Evolutionary conservation across 2,797 vertebrate genomes (phyloP), one percentile per base, ranked within the genome.

Genomic region (Pangasius mekongensis): DNA sequence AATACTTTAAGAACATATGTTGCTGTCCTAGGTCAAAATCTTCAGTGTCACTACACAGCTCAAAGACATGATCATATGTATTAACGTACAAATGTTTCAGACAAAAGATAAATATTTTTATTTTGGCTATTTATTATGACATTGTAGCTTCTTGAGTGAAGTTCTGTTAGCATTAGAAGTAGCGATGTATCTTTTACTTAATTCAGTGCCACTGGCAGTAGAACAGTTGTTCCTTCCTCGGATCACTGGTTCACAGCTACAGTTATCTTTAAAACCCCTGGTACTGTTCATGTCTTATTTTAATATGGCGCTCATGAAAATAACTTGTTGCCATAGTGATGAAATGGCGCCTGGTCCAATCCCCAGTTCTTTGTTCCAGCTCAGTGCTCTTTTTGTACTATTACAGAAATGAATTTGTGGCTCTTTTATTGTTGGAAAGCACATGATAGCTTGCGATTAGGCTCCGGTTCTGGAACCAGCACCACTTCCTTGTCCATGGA

Each of bases 321-420:
- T 52, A 67, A 52, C 83, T 69, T 69, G 82, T 67, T 69, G 43
- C 64, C 47, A 84, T 69, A 64, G 64, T 5, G n/a, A 84, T 69
- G 47, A 69, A 84, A 84, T 24, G n/a, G 52, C 24, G 10, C 43
- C 10, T 8, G 18, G n/a, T 52, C 62, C 64, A 67, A 33, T 67
- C 18, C n/a, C 20, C 47, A 24, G 11, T 69, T 33, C 18, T 33
- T 69, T 69, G 64, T 54, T 84, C 14, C 47, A 36, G 47, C 64
- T 69, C 64, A 54, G 27, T 8, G n/a, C n/a, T 49, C 43, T 30
- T 62, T 49, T 30, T 11, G 18, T 69, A 13, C 81, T 49, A 47
- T 67, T 54, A 52, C 43, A 67, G 82, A 69, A 84, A 84, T 84
- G 9, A 67, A 84, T 69, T 69, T 84, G 64, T 69, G 43, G 47